These are phyloP conservation scores for Cryptocephalus moraei DNA, from an alignment of 2,888 invertebrate genomes.

Conservation along the genomic window DNA sequence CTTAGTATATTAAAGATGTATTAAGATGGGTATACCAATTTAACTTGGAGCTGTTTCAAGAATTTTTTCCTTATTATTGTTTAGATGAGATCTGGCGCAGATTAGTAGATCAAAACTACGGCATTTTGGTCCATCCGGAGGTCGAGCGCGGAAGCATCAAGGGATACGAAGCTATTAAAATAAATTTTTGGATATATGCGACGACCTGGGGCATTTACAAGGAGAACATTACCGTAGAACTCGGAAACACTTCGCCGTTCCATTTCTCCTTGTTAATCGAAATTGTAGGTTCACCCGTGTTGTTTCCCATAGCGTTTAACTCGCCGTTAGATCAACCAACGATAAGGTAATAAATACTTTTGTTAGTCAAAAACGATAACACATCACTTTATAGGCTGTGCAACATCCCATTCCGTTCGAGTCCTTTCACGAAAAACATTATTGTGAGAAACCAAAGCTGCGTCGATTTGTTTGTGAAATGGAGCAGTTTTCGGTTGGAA, in stretches of 20 bases:
- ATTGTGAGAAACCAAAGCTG: too few species aligned
- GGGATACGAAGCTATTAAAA: conserved; percentile 20
- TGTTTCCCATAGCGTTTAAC: conserved; percentile 32
- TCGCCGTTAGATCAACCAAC: conserved; percentile 23
- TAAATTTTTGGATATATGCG: conserved; percentile 35
- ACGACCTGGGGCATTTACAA: conserved; percentile 40
- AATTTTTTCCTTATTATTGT: too few species aligned
- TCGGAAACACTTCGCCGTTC: conserved; percentile 31
- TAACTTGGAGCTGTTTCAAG: too few species aligned
- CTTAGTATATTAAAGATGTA: too few species aligned
- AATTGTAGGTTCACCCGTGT: conserved; percentile 33
- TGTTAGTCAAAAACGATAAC: too few species aligned
- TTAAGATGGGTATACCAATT: too few species aligned
- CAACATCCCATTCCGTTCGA: too few species aligned
- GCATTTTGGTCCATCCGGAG: conserved; percentile 30
- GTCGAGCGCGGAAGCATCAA: conserved; percentile 21
- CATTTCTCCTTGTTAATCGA: conserved; percentile 31
- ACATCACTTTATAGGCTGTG: too few species aligned
- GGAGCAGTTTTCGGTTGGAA: too few species aligned
- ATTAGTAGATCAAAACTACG: conserved; percentile 22
- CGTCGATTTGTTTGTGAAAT: too few species aligned
- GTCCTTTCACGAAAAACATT: too few species aligned
- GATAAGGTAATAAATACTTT: conserved; percentile 21
- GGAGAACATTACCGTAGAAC: conserved; percentile 35
- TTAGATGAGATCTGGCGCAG: conserved; percentile 25